Evolutionary conservation across 1,140 invertebrate species (phyloP), one percentile per base, ranked within the genome.

Genomic region (Magallana gigas): DNA sequence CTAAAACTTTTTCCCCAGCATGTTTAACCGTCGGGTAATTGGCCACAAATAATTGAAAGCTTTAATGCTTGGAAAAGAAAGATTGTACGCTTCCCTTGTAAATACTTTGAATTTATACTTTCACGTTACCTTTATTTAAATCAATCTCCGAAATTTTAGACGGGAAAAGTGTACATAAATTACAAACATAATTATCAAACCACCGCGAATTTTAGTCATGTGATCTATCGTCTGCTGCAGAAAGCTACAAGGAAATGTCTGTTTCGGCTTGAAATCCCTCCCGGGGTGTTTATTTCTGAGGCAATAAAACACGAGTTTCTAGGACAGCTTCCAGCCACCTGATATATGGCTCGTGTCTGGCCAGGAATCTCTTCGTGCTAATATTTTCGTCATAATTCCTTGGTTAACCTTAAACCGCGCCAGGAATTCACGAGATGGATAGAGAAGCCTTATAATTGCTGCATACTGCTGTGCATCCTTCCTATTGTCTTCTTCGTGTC

Each of bases 371-470:
- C 23, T 48, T 48, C 14, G 68, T 29, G 68, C 68, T 76, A 76
- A 76, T 76, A 76, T 29, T 76, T 76, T 76, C 23, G 68, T 76
- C 68, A 76, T 76, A 76, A 76, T 76, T 76, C 29, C 68, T 76
- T 76, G 68, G 68, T 76, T 76, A 76, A 76, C 68, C 68, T 76
- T 29, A 76, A 76, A 29, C 8, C 68, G 7, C 18, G 68, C 68
- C 64, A 76, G 68, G 8, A 36, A 62, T 62, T 62, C 12, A 62
- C 23, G 8, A 76, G 1, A 36, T 9, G 36, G 36, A 5, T 48
- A 48, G 2, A 48, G 36, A 48, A 48, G 36, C 36, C 36, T 48
- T 23, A 23, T 23, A 23, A 23, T 23, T 48, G 36, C 36, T 48
- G 36, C 5, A 48, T 48, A 48, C 5, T 48, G 36, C 36, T 4